Base-by-base conservation (phyloP, 2,888 invertebrate species). In the Chouioia cunea region DNA sequence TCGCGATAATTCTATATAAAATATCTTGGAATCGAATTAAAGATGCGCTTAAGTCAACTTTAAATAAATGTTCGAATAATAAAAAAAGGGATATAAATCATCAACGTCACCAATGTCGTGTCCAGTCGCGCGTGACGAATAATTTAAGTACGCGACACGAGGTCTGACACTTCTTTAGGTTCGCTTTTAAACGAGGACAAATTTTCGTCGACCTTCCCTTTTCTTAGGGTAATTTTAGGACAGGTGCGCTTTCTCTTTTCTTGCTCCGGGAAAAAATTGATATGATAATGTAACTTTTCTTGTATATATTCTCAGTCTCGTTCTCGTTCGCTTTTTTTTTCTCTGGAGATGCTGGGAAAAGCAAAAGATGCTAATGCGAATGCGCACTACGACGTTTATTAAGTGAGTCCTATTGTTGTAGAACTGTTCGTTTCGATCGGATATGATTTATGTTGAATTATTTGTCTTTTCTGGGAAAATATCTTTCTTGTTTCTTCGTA, bases 141-240 rank as follows among this genome's bases (percentile, higher is more conserved):
- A 36, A 36, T 36, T 36, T 10, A 36, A 36, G 36, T 12, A 12
- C 36, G 36, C 54, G 63, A 64, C 67, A 67, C 64, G 64, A n/a
- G n/a, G n/a, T 53, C 53, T 63, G 66, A 46, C 67, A 66, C 22
- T 65, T 22, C n/a, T n/a, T n/a, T n/a, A n/a, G n/a, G n/a, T n/a
- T n/a, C 18, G 27, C 4, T 23, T 12, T 50, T 53, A 22, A 69
- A 72, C 65, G 62, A 69, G 65, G 57, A 72, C 65, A 72, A 69
- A 69, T 72, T 72, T n/a, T 72, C 60, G 50, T 52, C 57, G 43
- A 27, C 22, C 56, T 36, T 58, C 22, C 18, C 22, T 52, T 60
- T 67, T 71, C 64, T 65, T 65, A 68, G 56, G 68, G 52, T 72
- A 68, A 72, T 72, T 72, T 20, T n/a, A 36, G 18, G 53, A 20